phyloP scores from a whole-genome alignment of 1,140 invertebrate species.

The Drosophila ironensis region DNA sequence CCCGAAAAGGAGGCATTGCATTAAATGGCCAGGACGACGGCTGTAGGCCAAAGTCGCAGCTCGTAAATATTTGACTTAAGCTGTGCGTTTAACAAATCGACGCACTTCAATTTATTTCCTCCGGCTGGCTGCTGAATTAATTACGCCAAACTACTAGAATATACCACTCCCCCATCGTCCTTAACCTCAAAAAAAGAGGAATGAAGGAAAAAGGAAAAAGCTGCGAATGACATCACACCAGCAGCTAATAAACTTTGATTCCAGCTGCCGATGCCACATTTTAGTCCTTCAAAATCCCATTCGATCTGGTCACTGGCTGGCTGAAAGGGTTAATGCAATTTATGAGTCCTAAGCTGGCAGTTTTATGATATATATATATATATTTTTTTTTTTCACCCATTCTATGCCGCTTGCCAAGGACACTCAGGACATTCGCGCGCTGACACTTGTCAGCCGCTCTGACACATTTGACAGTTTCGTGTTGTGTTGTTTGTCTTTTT shows the following conservation, averaged over 20 bases:
- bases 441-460: constrained; percentile 73
- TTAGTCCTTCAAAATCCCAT: constrained; percentile 1
- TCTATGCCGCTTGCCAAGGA: constrained; percentile 48
- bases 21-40: constrained; percentile 27
- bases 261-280: background rate
- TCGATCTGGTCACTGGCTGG: constrained; percentile 3
- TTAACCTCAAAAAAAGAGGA: background rate
- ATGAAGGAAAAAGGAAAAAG: background rate
- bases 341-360: constrained; percentile 38
- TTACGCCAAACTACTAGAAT: no score
- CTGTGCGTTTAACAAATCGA: constrained; percentile 69
- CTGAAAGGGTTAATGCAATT: constrained; percentile 36
- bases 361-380: constrained; percentile 43
- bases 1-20: constrained; percentile 37
- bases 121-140: constrained; percentile 46
- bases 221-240: constrained; percentile 59
- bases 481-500: constrained; percentile 51
- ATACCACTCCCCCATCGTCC: no score
- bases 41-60: constrained; percentile 30
- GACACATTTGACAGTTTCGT: constrained; percentile 69
- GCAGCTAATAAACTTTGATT: constrained; percentile 21
- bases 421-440: constrained; percentile 12
- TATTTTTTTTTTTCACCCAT: no score
- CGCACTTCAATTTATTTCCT: constrained; percentile 69
- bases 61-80: constrained; percentile 74